Evolutionary conservation across 1,140 invertebrate species (phyloP).

Genomic region (Teleogryllus occipitalis): DNA sequence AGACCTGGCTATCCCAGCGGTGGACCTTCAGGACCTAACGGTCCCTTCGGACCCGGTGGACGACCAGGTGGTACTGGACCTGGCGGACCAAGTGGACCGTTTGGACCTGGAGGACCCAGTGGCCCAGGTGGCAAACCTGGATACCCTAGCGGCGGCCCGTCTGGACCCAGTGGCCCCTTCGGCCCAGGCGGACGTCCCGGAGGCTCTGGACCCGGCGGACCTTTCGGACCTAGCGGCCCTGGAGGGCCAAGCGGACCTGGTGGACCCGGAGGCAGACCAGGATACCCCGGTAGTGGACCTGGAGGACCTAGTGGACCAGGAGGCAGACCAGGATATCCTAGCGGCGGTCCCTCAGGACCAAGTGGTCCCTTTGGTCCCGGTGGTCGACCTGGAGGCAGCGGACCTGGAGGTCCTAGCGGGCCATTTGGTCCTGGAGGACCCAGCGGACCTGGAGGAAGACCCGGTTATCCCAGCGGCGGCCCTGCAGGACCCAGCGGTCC

Average conservation of each 20-base stretch:
- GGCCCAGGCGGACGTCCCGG: slow-evolving; percentile 21
- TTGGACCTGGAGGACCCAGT: slow-evolving; percentile 10
- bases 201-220: slow-evolving; percentile 21
- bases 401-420: slow-evolving; percentile 17
- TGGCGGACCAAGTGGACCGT: background rate
- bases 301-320: slow-evolving; percentile 16
- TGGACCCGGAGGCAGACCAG: slow-evolving; percentile 21
- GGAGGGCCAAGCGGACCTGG: slow-evolving; percentile 21
- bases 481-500: slow-evolving; percentile 18
- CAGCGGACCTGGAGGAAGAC: slow-evolving; percentile 27
- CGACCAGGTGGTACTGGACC: slow-evolving; percentile 17
- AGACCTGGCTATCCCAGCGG: slow-evolving; percentile 16
- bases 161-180: slow-evolving; percentile 19
- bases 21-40: slow-evolving; percentile 18
- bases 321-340: slow-evolving; percentile 13
- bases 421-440: slow-evolving; percentile 28
- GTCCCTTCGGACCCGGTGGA: slow-evolving; percentile 22
- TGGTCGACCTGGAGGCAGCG: slow-evolving; percentile 21
- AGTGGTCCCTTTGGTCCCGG: slow-evolving; percentile 21
- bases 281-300: background rate
- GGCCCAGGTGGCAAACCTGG: slow-evolving; percentile 21
- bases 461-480: slow-evolving; percentile 24
- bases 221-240: slow-evolving; percentile 20
- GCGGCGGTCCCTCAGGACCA: slow-evolving; percentile 22
- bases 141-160: background rate